Percentiles rank a stretch among this genome's conserved stretches.
Evolutionary conservation across 2,888 invertebrate genomes (phyloP).

Genomic region (Lochmaea crataegi): DNA sequence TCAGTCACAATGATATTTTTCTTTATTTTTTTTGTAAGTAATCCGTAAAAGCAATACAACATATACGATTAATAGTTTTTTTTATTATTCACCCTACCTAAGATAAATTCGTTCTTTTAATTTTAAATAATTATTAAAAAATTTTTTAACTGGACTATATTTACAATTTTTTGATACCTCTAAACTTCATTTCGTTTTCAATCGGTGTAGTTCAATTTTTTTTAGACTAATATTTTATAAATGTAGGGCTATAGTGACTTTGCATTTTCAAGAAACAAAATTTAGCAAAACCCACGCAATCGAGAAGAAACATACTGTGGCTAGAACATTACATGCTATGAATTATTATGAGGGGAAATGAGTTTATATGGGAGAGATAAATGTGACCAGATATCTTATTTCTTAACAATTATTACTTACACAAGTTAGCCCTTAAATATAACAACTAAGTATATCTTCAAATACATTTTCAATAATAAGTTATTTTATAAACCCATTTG

Average conservation of each 20-base stretch:
- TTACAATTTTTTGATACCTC: constrained; percentile 62
- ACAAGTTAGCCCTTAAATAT: not conserved
- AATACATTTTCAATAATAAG: not conserved
- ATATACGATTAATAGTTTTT: constrained; percentile 62
- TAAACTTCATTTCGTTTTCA: constrained; percentile 48
- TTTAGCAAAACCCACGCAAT: constrained; percentile 21
- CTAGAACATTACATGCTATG: constrained; percentile 14
- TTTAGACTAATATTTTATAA: constrained; percentile 37
- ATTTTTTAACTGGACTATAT: constrained; percentile 66
- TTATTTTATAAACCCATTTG: not conserved
- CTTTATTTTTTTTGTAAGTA: constrained; percentile 39
- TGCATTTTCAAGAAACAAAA: constrained; percentile 45
- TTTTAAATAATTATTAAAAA: constrained; percentile 65
- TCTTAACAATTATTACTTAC: not conserved
- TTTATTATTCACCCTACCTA: constrained; percentile 62
- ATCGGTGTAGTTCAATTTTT: constrained; percentile 33
- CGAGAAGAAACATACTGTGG: constrained; percentile 19
- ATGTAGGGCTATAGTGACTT: constrained; percentile 49
- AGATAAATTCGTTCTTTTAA: constrained; percentile 67
- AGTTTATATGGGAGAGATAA: constrained; percentile 20
- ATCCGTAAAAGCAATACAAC: constrained; percentile 66
- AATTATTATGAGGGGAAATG: constrained; percentile 17
- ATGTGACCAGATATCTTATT: constrained; percentile 4
- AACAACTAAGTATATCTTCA: not conserved
- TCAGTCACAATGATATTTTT: constrained; percentile 63